phyloP scores from a whole-genome alignment of 2,113 vertebrate genomes.

The Ahaetulla prasina region DNA sequence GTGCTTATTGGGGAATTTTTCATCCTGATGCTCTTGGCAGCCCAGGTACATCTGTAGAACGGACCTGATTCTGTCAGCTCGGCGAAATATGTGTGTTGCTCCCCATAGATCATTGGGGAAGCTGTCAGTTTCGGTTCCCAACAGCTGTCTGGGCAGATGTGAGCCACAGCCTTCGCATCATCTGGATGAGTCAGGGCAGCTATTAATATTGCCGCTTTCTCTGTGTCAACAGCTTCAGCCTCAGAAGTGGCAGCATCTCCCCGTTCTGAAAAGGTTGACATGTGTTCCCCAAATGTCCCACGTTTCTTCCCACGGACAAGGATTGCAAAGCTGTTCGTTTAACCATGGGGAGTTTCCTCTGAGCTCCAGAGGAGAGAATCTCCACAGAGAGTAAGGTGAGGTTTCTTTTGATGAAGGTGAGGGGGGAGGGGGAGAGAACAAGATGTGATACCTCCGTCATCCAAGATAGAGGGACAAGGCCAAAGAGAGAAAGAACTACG shows the following conservation, averaged over 20 bases:
- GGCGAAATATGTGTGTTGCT: neutral
- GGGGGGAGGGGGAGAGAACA: neutral
- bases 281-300: neutral
- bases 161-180: conserved; percentile 29
- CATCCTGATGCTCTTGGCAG: conserved; percentile 13
- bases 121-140: conserved; percentile 8
- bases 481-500: neutral
- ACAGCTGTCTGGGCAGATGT: conserved; percentile 49
- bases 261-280: neutral
- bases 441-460: neutral
- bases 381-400: neutral
- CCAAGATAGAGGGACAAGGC: neutral
- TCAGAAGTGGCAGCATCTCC: neutral
- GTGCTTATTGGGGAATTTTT: conserved; percentile 16
- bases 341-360: neutral
- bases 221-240: neutral
- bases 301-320: neutral
- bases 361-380: neutral
- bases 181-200: conserved; percentile 7
- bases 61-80: conserved; percentile 7
- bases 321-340: neutral
- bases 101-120: conserved; percentile 10
- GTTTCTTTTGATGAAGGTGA: neutral
- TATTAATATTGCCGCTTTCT: neutral
- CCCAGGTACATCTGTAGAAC: conserved; percentile 8